Evolutionary conservation across 2,797 vertebrate genomes (phyloP).

Genomic region (Scleropages formosus): DNA sequence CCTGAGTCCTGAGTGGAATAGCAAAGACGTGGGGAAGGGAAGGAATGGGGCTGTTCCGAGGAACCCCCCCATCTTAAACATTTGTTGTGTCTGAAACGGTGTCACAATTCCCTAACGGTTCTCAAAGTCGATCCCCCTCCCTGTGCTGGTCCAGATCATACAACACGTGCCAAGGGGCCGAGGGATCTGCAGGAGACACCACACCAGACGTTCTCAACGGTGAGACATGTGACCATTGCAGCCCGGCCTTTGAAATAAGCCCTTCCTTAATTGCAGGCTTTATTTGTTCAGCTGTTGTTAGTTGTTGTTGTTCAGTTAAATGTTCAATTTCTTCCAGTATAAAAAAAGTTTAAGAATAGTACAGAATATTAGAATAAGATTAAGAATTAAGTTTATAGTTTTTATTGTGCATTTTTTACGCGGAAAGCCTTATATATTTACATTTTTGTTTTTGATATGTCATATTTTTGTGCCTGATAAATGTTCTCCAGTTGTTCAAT

Average conservation of each 20-base stretch:
- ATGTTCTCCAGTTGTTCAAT: too few relatives aligned
- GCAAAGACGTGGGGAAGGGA: neutral
- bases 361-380: too few relatives aligned
- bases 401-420: slow-evolving; percentile 78
- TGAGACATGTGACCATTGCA: neutral
- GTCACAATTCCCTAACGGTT: slow-evolving; percentile 2
- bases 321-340: slow-evolving; percentile 74
- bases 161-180: neutral
- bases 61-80: neutral
- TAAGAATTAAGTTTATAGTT: slow-evolving; percentile 82
- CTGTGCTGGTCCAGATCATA: neutral
- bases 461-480: too few relatives aligned
- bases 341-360: slow-evolving; percentile 75
- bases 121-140: neutral
- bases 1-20: slow-evolving; percentile 4
- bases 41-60: neutral
- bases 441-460: too few relatives aligned
- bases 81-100: neutral
- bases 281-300: too few relatives aligned
- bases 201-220: neutral
- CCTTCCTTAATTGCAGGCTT: slow-evolving; percentile 63
- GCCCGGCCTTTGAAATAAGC: slow-evolving; percentile 49
- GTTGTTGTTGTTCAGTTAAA: too few relatives aligned
- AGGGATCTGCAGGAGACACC: neutral
- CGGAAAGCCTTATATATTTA: slow-evolving; percentile 22